A percentile compares a stretch with the other conserved stretches of the same genome.
Evolutionary conservation across 35 echinoderm and acorn worm species (phyloP).

Genomic region (Lytechinus pictus): DNA sequence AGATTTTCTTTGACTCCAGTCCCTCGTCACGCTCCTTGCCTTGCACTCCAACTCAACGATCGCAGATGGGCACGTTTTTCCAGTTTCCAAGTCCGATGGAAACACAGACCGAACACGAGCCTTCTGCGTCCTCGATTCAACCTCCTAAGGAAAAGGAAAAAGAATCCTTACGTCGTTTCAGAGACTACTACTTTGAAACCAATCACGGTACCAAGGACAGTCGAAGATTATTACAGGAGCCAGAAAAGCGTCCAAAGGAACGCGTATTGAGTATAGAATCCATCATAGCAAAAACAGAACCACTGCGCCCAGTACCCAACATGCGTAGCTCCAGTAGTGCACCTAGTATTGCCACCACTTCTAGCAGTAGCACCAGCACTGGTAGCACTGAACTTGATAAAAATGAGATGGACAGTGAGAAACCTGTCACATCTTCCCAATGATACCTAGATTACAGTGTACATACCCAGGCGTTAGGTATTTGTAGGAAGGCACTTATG

Average conservation of each 20-base stretch:
- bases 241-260: conserved; percentile 60
- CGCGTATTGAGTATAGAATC: conserved; percentile 70
- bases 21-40: conserved; percentile 81
- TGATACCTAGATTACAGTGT: background rate
- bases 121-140: background rate
- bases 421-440: background rate
- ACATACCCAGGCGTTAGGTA: background rate
- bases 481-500: background rate
- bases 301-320: conserved; percentile 17
- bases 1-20: conserved; percentile 67
- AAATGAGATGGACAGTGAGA: background rate
- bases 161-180: conserved; percentile 72
- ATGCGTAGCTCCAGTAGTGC: conserved; percentile 50
- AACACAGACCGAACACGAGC: conserved; percentile 53
- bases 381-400: background rate
- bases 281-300: conserved; percentile 55
- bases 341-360: conserved; percentile 20
- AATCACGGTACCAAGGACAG: conserved; percentile 56
- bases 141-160: conserved; percentile 48
- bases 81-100: conserved; percentile 84
- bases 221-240: conserved; percentile 35
- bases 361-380: background rate
- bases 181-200: conserved; percentile 87
- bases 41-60: conserved; percentile 89
- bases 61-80: conserved; percentile 73